These are phyloP conservation scores for Luidia sarsii DNA, from an alignment of 53 echinoderm and acorn worm genomes.

Conservation along the genomic window DNA sequence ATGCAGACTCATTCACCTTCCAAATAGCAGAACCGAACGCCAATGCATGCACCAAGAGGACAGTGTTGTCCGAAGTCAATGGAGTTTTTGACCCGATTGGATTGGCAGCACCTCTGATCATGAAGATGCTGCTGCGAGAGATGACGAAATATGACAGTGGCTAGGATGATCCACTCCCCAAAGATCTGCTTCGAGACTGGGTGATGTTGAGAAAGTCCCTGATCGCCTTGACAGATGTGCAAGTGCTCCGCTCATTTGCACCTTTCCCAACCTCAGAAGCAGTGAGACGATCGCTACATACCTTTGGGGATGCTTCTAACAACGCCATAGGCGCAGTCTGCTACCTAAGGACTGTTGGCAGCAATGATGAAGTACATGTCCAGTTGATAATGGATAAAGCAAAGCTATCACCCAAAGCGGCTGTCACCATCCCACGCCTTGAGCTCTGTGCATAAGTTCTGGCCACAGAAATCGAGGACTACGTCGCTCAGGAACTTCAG, in stretches of 20 bases:
- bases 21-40: background rate
- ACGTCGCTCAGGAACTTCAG: conserved; percentile 16
- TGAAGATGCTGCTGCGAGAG: conserved; percentile 39
- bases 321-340: conserved; percentile 50
- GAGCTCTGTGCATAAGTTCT: conserved; percentile 41
- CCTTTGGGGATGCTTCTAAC: conserved; percentile 52
- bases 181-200: conserved; percentile 49
- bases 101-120: conserved; percentile 33
- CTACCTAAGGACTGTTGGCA: conserved; percentile 16
- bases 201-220: conserved; percentile 58
- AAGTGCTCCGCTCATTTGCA: conserved; percentile 53
- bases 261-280: conserved; percentile 37
- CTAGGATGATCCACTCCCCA: conserved; percentile 19
- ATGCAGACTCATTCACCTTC: conserved; percentile 37
- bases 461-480: conserved; percentile 25
- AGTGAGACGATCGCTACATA: conserved; percentile 32
- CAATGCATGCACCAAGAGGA: conserved; percentile 36
- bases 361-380: conserved; percentile 46
- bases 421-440: conserved; percentile 28
- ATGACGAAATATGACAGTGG: conserved; percentile 9
- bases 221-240: conserved; percentile 36
- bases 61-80: conserved; percentile 53
- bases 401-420: conserved; percentile 18
- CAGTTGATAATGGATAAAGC: conserved; percentile 18
- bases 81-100: conserved; percentile 34